Evolutionary conservation across 2,797 vertebrate species (phyloP).

Genomic region (Galagoides demidoff): DNA sequence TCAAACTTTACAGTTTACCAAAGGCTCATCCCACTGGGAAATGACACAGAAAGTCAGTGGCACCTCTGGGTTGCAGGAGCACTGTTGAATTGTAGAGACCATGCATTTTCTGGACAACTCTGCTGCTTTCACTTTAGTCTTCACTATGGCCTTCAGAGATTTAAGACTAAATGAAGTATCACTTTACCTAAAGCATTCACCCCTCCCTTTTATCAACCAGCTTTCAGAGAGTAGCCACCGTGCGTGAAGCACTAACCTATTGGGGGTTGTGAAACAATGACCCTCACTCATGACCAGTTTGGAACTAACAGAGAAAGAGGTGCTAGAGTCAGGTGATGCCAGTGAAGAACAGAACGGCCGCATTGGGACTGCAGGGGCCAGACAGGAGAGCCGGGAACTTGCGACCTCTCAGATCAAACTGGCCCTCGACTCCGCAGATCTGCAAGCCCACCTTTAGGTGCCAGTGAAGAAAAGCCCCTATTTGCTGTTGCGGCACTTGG

Average conservation of each 20-base stretch:
- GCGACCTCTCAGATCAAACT: background rate
- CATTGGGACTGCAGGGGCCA: fast-evolving
- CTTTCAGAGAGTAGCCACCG: background rate
- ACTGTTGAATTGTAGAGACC: no score
- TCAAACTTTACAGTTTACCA: background rate
- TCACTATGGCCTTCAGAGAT: background rate
- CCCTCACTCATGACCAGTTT: no score
- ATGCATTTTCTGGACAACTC: background rate
- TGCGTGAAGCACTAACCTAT: fast-evolving
- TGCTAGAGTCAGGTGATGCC: background rate
- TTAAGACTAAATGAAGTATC: background rate
- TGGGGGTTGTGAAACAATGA: background rate
- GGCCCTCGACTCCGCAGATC: background rate
- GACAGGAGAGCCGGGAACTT: background rate
- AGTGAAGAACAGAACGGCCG: fast-evolving
- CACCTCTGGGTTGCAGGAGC: no score
- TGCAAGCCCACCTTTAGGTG: background rate
- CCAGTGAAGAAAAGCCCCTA: background rate
- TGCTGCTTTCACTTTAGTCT: background rate
- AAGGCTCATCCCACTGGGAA: background rate
- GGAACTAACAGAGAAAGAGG: background rate
- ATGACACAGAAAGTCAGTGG: background rate
- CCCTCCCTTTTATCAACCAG: background rate
- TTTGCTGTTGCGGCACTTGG: no score
- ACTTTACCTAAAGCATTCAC: background rate